Base-by-base conservation (phyloP, 2,113 vertebrate species). In the Podarcis muralis region DNA sequence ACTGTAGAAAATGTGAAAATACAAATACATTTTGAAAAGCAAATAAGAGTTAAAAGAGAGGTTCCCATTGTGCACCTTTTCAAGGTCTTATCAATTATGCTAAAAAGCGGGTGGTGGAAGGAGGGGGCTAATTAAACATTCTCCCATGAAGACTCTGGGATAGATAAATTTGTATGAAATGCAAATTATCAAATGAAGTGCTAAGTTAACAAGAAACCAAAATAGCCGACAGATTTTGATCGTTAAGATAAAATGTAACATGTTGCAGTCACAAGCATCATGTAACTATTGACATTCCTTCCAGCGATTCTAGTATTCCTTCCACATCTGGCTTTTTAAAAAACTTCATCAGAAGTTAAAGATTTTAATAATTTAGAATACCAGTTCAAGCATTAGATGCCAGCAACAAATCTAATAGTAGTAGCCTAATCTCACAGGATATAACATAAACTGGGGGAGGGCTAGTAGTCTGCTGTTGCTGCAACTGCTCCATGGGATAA, bases 81-180 rank as follows among this genome's bases (percentile, higher is more conserved):
- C 37, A 43, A 77, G 37, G 75, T 77, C 75, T 77, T 77, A 77
- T 12, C 75, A 27, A 23, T 77, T 11, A 25, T 23, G 23, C 20
- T 1, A 22, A 8, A 3, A 25, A 35, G 6, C 3, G n/a, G 15
- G 23, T 8, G 69, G 4, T 0, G 12, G n/a, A 16, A 13, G 27
- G n/a, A 15, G n/a, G 18, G 6, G 35, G 32, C 59, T 59, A 18
- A 80, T 80, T 81, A 81, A 81, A 81, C 79, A 32, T 81, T 53
- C 43, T 53, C 77, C 77, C 43, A 79, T 79, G 43, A n/a, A 79
- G 13, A n/a, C 13, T 57, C 13, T 3, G 27, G 77, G 15, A 57
- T 53, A 57, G 16, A 23, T 59, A 32, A 81, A 62, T 59, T 62
- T 81, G n/a, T 32, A 20, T 81, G 15, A 80, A 80, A 80, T 59